Base-by-base conservation (phyloP, 2,888 invertebrate species). In the Schizotus pectinicornis region DNA sequence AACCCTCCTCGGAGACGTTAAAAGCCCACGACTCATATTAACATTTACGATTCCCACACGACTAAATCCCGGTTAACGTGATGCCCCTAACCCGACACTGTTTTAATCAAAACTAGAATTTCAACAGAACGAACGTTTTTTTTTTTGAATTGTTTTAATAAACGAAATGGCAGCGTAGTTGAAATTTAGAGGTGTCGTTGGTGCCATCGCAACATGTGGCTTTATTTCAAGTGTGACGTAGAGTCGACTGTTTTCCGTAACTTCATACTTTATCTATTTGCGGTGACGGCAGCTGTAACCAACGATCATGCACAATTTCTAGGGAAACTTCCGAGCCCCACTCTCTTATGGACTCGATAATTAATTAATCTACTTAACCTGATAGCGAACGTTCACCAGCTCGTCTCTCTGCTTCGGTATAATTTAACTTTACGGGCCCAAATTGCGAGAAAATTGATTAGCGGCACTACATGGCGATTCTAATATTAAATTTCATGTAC, bases 1-100 rank as follows among this genome's bases (percentile, higher is more conserved):
- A 69, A 70, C 67, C 68, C 67, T 69, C 67, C 67, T 56, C 59
- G 36, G 67, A 64, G 70, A 66, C 60, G 14, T 22, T n/a, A 32
- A 45, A 51, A 39, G 33, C 42, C 34, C 37, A 48, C 46, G 22
- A 22, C 5, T 22, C 22, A 22, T 22, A 22, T 22, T 22, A 22
- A 22, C 22, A 22, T 22, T 22, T 22, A 22, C 22, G 22, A 22
- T 22, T 5, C 22, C 22, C 22, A 22, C 22, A 22, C 22, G 22
- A 22, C 22, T 22, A 22, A 22, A 22, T 22, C 22, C 22, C 3
- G 22, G 2, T 22, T 22, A 22, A 22, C 22, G 22, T 22, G 22
- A 22, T 5, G 22, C 5, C 22, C 3, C 22, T 22, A 22, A 22
- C 22, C 22, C 5, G 2, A 22, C 22, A 22, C 22, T 22, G 22